Conservation (phyloP, 2,888 invertebrate species). For the Catocala nupta region DNA sequence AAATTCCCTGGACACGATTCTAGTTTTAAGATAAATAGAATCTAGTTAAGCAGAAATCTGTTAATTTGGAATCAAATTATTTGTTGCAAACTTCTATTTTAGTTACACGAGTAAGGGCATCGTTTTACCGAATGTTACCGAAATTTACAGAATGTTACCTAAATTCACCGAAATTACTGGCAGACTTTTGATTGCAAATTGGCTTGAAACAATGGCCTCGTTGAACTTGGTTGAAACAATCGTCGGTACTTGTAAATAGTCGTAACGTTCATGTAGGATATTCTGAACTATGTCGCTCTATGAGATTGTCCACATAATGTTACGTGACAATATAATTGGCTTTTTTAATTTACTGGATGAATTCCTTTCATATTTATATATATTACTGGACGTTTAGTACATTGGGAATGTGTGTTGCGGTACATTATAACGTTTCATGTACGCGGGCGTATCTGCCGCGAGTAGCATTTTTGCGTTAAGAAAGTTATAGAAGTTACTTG, state of each 20-base stretch:
- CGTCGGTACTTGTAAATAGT: neutral
- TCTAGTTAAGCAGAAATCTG: slow-evolving; percentile 4
- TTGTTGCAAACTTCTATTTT: slow-evolving; percentile 20
- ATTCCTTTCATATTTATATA: neutral
- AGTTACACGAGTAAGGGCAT: slow-evolving; percentile 13
- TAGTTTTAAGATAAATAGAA: slow-evolving; percentile 5
- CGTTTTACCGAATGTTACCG: slow-evolving; percentile 25
- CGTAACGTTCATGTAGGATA: neutral
- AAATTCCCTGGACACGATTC: slow-evolving; percentile 2
- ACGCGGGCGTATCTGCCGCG: no score
- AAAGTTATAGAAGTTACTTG: no score
- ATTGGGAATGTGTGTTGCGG: no score
- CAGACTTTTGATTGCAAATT: slow-evolving; percentile 42
- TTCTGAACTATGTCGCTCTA: neutral
- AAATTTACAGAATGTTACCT: slow-evolving; percentile 24
- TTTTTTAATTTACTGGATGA: neutral
- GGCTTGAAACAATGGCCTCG: slow-evolving; percentile 20
- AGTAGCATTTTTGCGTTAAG: no score
- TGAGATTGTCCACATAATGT: no score
- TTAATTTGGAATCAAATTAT: slow-evolving; percentile 32
- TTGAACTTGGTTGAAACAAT: slow-evolving; percentile 15
- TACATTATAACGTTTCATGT: no score
- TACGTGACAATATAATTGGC: no score
- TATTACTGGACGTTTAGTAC: no score
- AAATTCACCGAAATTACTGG: slow-evolving; percentile 33